phyloP scores from a whole-genome alignment of 2,888 invertebrate species.

The Drosophila borborema region DNA sequence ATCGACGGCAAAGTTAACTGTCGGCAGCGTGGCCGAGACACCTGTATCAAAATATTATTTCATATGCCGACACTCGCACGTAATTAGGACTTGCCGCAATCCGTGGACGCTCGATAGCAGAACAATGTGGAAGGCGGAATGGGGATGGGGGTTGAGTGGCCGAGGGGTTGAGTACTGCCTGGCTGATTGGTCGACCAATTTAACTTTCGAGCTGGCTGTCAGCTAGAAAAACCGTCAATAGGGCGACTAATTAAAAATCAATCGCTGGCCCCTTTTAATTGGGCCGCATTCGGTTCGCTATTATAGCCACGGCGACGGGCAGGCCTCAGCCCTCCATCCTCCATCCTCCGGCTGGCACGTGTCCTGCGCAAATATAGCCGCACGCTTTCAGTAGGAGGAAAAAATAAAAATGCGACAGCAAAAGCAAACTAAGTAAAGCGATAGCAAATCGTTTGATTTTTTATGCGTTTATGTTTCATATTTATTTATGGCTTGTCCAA shows the following conservation, averaged over 20 bases:
- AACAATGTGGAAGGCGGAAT: not conserved
- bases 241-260: conserved; percentile 70
- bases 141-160: not conserved
- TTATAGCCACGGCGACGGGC: conserved; percentile 33
- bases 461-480: conserved; percentile 68
- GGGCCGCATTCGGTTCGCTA: conserved; percentile 36
- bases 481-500: conserved; percentile 79
- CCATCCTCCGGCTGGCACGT: conserved; percentile 53
- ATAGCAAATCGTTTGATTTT: conserved; percentile 68
- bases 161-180: not conserved
- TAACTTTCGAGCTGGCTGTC: conserved; percentile 31
- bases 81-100: conserved; percentile 65
- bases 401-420: not conserved
- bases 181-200: conserved; percentile 62
- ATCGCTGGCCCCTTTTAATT: conserved; percentile 54
- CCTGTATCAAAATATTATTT: conserved; percentile 77
- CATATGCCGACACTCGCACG: conserved; percentile 81
- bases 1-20: conserved; percentile 9
- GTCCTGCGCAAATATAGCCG: conserved; percentile 50
- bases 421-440: conserved; percentile 42
- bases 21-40: conserved; percentile 53
- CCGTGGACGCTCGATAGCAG: not conserved
- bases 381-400: conserved; percentile 28
- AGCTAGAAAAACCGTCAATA: conserved; percentile 26
- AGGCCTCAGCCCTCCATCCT: conserved; percentile 10